Conservation (phyloP, 1,140 invertebrate species). For the Ditylenchus dipsaci region DNA sequence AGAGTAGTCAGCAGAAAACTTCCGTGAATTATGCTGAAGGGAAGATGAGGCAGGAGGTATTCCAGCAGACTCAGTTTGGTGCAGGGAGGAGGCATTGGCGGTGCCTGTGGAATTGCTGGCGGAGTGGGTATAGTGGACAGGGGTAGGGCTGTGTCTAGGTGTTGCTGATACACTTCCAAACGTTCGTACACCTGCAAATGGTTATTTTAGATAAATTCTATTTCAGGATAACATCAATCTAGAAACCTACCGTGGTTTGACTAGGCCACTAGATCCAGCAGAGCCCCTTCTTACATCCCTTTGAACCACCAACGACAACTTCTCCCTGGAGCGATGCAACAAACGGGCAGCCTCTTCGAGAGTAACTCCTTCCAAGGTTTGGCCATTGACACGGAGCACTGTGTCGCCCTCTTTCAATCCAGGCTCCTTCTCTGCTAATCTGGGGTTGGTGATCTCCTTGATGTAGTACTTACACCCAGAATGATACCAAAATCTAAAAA, state of each 20-base stretch:
- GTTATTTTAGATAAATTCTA: not conserved
- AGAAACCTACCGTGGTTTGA: constrained; percentile 46
- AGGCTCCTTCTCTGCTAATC: constrained; percentile 62
- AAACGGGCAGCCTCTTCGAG: constrained; percentile 88
- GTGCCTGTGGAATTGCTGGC: not conserved
- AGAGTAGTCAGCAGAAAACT: constrained; percentile 8
- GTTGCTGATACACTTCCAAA: constrained; percentile 52
- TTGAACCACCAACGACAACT: constrained; percentile 77
- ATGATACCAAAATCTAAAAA: constrained; percentile 84
- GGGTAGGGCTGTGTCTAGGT: constrained; percentile 49
- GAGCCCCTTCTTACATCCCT: constrained; percentile 64
- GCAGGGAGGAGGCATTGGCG: not conserved
- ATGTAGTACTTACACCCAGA: constrained; percentile 78
- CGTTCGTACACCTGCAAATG: constrained; percentile 52
- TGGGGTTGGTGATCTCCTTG: constrained; percentile 65
- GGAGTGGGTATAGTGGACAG: constrained; percentile 35
- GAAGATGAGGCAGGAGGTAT: not conserved
- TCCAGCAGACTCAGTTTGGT: not conserved
- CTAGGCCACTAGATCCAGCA: constrained; percentile 50
- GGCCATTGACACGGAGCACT: constrained; percentile 68
- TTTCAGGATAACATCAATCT: not conserved
- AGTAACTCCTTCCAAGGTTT: constrained; percentile 74
- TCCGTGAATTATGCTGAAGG: constrained; percentile 11
- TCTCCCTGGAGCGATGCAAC: constrained; percentile 75
- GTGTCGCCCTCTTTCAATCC: constrained; percentile 80